Evolutionary conservation across 92 coral and sea anemone species (phyloP), one percentile per base, ranked within the genome.

Genomic region (Heteractis magnifica): DNA sequence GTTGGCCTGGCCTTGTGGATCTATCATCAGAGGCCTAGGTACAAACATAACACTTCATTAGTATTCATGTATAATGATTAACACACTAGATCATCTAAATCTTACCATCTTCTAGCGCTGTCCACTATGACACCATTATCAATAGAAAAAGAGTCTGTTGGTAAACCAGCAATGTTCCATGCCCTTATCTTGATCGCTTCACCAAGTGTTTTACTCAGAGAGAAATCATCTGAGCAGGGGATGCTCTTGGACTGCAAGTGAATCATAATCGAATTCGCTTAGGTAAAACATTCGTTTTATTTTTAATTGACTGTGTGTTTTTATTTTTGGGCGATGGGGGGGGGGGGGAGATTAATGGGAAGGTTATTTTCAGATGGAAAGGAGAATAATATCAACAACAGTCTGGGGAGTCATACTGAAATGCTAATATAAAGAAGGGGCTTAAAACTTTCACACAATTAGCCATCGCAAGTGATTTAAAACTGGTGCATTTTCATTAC

Each of bases 1-100:
- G 91, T 97, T 97, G 52, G 99, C 99, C 82, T 97, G 99, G 77
- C 99, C 99, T 86, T 97, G 99, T 8, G 99, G 99, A 79, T 97
- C 99, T 41, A 97, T 97, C 99, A 97, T 97, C 74, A 97, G 91
- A 10, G 99, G 99, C 99, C 99, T 97, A 77, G 51, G 76, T 41
- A 60, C 60, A 56, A 73, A 59, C 41, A 48, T 23, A 65, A 75
- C 12, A 58, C 26, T 4, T 73, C 13, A 11, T 64, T 64, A 64
- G 9, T 64, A 64, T 64, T 64, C 4, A 64, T 64, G 14, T 16
- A 64, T n/a, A 9, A 64, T n/a, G 0, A 68, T 68, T 23, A 9
- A 68, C 23, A 7, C 11, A 64, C 4, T 64, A 19, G 7, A 64
- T 18, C 4, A 75, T 2, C 16, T 44, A 55, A 6, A 0, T 51